Conservation (phyloP, 2,797 vertebrate species). For the Hydrophis major region DNA sequence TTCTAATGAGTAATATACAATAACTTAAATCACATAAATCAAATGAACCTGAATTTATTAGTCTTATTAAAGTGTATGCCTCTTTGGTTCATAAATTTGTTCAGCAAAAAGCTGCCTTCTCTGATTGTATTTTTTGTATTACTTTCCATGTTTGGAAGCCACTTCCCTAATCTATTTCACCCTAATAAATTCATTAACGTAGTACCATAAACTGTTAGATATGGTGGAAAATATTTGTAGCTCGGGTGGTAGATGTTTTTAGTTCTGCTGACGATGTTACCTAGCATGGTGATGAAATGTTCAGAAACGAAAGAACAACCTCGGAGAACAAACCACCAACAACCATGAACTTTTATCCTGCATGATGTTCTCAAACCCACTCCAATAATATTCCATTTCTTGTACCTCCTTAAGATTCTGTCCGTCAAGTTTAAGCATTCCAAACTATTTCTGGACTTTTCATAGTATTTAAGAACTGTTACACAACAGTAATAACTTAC, state of each 20-base stretch:
- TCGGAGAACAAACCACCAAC: neutral
- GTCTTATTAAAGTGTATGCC: neutral
- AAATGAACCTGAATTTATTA: neutral
- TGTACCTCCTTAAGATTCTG: neutral
- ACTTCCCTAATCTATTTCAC: neutral
- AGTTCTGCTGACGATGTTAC: neutral
- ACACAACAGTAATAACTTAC: neutral
- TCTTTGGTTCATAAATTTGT: neutral
- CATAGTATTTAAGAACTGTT: neutral
- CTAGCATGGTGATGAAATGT: neutral
- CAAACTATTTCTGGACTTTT: neutral
- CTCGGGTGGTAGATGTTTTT: neutral
- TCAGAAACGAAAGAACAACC: neutral
- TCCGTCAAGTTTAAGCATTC: neutral
- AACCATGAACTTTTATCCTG: neutral
- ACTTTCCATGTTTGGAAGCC: neutral
- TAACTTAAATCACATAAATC: neutral
- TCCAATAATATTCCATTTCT: neutral
- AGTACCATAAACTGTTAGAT: neutral
- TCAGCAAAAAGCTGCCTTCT: neutral
- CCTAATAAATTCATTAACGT: too few relatives aligned
- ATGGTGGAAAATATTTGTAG: neutral
- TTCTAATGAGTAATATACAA: neutral
- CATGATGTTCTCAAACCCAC: neutral
- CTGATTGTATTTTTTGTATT: neutral